Conservation (phyloP, 2,113 vertebrate genomes). For the Epinephelus lanceolatus region DNA sequence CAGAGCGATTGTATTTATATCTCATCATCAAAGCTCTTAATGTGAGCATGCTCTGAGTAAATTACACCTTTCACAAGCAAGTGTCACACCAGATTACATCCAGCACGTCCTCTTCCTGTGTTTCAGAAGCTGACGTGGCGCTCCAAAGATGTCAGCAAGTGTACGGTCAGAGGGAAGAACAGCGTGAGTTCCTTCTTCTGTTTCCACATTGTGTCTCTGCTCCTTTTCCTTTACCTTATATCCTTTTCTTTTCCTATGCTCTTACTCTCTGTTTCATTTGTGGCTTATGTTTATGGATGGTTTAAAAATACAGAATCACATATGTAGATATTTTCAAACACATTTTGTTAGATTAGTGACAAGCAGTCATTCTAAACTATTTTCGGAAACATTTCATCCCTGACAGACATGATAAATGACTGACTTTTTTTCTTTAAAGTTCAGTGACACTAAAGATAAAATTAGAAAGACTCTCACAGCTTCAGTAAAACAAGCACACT, state of each 20-base stretch:
- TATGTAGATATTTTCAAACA: background rate
- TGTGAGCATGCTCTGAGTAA: too few species aligned
- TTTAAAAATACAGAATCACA: background rate
- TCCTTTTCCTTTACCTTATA: background rate
- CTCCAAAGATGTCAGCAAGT: constrained; percentile 83
- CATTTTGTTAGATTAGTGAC: background rate
- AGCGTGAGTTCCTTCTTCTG: constrained; percentile 73
- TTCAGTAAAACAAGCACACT: background rate
- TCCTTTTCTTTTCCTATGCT: background rate
- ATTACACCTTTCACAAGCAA: too few species aligned
- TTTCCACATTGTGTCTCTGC: too few species aligned
- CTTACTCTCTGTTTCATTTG: background rate
- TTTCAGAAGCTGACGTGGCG: constrained; percentile 84
- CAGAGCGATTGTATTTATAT: too few species aligned
- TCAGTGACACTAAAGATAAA: constrained; percentile 2
- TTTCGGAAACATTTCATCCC: background rate
- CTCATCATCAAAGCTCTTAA: too few species aligned
- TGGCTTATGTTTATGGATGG: background rate
- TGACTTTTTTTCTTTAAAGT: background rate
- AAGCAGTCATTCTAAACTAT: background rate
- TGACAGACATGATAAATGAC: background rate
- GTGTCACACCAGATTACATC: background rate
- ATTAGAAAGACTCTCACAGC: background rate
- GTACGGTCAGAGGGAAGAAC: constrained; percentile 83
- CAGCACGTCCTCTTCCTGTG: background rate